Conservation (phyloP, 2,113 vertebrate genomes). For the Oryzias javanicus region DNA sequence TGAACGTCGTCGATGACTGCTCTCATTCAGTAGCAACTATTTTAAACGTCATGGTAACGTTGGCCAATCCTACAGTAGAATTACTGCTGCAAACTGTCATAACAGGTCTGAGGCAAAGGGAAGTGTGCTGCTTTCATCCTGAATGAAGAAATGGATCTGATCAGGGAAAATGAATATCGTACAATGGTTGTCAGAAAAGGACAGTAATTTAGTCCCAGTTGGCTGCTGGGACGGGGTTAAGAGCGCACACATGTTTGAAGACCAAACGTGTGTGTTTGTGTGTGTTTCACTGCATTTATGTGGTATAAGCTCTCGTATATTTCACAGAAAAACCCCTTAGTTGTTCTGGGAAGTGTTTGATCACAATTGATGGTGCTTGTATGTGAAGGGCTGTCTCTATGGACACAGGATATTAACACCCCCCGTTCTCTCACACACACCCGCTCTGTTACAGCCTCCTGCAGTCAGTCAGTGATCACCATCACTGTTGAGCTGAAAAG, state of each 20-base stretch:
- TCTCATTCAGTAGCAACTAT: slow-evolving; percentile 26
- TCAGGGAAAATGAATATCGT: too few species aligned
- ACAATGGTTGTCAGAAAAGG: too few species aligned
- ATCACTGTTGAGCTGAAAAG: slow-evolving; percentile 34
- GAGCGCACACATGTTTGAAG: too few species aligned
- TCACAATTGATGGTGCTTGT: slow-evolving; percentile 29
- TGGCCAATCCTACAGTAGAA: slow-evolving; percentile 14
- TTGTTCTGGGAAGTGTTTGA: slow-evolving; percentile 26
- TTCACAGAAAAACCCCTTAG: slow-evolving; percentile 9
- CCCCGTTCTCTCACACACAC: slow-evolving; percentile 11
- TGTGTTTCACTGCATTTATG: slow-evolving; percentile 19
- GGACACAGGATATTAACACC: slow-evolving; percentile 50
- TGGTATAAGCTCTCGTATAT: slow-evolving; percentile 7
- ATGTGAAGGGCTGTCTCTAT: slow-evolving; percentile 39
- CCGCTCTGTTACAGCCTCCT: slow-evolving; percentile 19
- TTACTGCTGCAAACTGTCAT: slow-evolving; percentile 32
- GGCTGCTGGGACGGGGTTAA: too few species aligned
- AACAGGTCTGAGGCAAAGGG: slow-evolving; percentile 10
- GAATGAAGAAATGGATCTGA: too few species aligned
- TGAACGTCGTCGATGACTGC: slow-evolving; percentile 35
- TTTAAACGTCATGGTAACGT: slow-evolving; percentile 26
- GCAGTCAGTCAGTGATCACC: background rate
- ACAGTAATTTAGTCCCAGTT: too few species aligned
- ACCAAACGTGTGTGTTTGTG: background rate
- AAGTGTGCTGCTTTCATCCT: too few species aligned